Evolutionary conservation across 2,797 vertebrate genomes (phyloP).

Genomic region (Pseudochaenichthys georgianus): DNA sequence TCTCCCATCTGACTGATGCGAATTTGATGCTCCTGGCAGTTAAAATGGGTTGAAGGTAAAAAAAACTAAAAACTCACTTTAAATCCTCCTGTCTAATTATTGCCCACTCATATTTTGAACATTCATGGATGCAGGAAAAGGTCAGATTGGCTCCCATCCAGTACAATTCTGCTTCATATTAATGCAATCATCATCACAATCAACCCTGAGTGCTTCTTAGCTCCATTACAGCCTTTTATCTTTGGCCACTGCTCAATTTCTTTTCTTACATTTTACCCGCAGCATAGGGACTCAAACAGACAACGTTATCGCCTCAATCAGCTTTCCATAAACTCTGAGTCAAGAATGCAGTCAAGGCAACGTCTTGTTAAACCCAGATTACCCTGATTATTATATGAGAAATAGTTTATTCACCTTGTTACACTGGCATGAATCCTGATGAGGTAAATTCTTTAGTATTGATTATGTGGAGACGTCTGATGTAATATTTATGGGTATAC

Average conservation of each 20-base stretch:
- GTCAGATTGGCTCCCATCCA: not conserved
- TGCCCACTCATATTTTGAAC: not conserved
- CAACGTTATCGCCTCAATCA: constrained; percentile 11
- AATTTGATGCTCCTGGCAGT: not conserved
- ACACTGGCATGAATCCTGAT: constrained; percentile 19
- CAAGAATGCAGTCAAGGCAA: constrained; percentile 13
- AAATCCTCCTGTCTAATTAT: not conserved
- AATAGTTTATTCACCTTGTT: constrained; percentile 30
- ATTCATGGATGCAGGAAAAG: constrained; percentile 7
- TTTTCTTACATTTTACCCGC: constrained; percentile 6
- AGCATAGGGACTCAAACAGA: constrained; percentile 18
- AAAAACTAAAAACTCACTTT: not conserved
- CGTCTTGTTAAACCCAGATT: constrained; percentile 23
- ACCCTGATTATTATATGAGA: constrained; percentile 15
- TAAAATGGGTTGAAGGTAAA: not conserved
- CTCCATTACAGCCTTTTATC: constrained; percentile 28
- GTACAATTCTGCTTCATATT: constrained; percentile 9
- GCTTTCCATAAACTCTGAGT: constrained; percentile 21
- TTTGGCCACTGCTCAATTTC: constrained; percentile 5
- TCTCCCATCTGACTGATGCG: not conserved
- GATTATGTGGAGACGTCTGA: constrained; percentile 47
- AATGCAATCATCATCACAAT: constrained; percentile 27
- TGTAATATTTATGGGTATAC: constrained; percentile 50
- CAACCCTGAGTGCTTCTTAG: constrained; percentile 24
- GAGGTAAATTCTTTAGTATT: constrained; percentile 44